phyloP scores from a whole-genome alignment of 1,140 invertebrate species.

The Adoxophyes honmai region DNA sequence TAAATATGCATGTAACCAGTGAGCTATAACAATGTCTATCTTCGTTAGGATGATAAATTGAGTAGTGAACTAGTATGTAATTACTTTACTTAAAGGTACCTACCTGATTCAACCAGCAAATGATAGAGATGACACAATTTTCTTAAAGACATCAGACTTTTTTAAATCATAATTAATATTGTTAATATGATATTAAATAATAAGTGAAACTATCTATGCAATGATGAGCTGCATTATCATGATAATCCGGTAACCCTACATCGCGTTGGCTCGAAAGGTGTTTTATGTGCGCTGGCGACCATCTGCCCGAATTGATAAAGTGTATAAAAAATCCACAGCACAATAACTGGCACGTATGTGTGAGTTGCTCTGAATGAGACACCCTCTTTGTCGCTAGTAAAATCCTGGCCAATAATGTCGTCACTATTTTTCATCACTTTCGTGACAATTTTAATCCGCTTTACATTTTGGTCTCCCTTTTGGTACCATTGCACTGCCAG shows the following conservation, averaged over 20 bases:
- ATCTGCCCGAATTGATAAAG: constrained; percentile 72
- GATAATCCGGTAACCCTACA: constrained; percentile 68
- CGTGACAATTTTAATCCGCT: background rate
- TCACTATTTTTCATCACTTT: constrained; percentile 15
- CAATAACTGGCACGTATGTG: constrained; percentile 35
- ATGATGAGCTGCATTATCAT: constrained; percentile 26
- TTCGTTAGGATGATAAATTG: no score
- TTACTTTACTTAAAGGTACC: no score
- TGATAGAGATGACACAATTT: no score
- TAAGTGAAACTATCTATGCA: constrained; percentile 31
- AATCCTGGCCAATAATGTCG: constrained; percentile 20
- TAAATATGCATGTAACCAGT: no score
- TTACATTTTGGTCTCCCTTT: no score
- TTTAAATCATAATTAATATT: no score
- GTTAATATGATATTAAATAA: background rate
- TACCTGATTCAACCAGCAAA: no score
- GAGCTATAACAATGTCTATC: no score
- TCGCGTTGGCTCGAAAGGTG: constrained; percentile 62
- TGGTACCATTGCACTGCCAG: no score
- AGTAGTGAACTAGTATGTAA: no score
- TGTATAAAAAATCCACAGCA: constrained; percentile 64
- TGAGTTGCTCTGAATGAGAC: constrained; percentile 34
- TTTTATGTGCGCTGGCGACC: constrained; percentile 58
- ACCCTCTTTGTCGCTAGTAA: constrained; percentile 18
- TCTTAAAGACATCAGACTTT: no score